Base-by-base conservation (phyloP, 1,140 invertebrate species). In the Trissolcus basalis region DNA sequence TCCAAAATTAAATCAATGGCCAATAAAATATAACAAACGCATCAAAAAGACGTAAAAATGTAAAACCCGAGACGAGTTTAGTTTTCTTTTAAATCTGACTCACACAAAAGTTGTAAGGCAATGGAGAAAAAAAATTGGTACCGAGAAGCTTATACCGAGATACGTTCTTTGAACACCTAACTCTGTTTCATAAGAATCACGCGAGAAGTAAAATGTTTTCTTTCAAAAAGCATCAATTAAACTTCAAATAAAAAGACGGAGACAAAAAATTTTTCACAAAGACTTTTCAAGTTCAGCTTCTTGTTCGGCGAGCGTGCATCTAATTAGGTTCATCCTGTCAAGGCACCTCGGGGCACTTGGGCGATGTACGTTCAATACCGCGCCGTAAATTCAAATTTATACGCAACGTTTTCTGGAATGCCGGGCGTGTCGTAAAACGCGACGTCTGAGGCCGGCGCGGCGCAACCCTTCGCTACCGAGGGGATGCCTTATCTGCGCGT, bases 361-460 rank as follows among this genome's bases (percentile, higher is more conserved):
- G n/a, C n/a, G 45, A 27, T 27, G 19, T 64, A 53, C 45, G 53
- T 64, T 41, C 9, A 13, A 35, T 10, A 74, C 56, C 45, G 32
- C 13, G 15, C 16, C 33, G 14, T 73, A 65, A 73, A 65, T 51
- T n/a, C 63, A 53, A 65, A 75, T 75, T 69, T 59, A 56, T 68
- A 75, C 45, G 69, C 69, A 50, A 69, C 54, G 48, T 65, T 60
- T 69, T 59, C 9, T 41, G 51, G 39, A 64, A 67, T 54, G 27
- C 68, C 33, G 48, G 47, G 43, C 36, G 60, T 39, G 63, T 71
- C 69, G 44, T 78, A 78, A 78, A 78, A 74, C 19, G 76, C 58
- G 58, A 63, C 60, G 60, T 67, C 50, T 59, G 49, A 71, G 50
- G 51, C 54, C 27, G n/a, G 55, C 61, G 55, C n/a, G 53, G 68